Percentiles rank a stretch among this genome's conserved stretches.
These are phyloP conservation scores for Rhadinocentrus ornatus DNA, from an alignment of 2,797 vertebrate genomes.

Conservation along the genomic window DNA sequence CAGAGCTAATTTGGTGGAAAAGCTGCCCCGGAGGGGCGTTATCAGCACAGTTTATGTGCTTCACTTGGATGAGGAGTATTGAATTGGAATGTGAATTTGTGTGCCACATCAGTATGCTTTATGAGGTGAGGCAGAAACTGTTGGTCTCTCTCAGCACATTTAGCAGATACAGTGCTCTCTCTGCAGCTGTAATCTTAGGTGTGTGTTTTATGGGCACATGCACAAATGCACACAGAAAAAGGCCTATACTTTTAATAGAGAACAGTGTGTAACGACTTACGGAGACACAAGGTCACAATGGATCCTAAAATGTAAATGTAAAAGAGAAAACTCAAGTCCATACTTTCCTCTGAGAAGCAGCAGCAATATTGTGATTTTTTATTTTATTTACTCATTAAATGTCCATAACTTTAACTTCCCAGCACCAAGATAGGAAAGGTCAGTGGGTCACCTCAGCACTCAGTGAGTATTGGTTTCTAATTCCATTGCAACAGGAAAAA, in stretches of 20 bases:
- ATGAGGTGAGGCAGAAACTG: conserved; percentile 38
- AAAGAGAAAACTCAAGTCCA: not conserved
- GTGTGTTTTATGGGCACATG: conserved; percentile 5
- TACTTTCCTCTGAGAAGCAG: not conserved
- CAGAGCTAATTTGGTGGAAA: conserved; percentile 6
- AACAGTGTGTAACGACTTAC: not conserved
- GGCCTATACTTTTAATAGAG: not conserved
- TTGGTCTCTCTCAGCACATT: conserved; percentile 29
- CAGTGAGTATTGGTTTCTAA: not conserved
- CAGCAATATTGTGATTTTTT: not conserved
- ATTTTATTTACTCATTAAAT: not conserved
- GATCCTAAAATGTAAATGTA: not conserved
- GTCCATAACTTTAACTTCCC: not conserved
- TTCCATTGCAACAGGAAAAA: not conserved
- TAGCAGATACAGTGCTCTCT: conserved; percentile 32
- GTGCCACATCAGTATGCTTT: conserved; percentile 43
- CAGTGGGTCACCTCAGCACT: not conserved
- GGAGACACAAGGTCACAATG: not conserved
- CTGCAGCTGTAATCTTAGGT: conserved; percentile 13
- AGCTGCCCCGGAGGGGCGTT: conserved; percentile 23
- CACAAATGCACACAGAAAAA: not conserved
- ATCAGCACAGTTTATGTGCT: conserved; percentile 45
- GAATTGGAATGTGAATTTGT: conserved; percentile 4
- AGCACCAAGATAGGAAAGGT: not conserved
- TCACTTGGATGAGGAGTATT: conserved; percentile 20